Evolutionary conservation across 92 coral and sea anemone species (phyloP).

Genomic region (Bergia puertoricense): DNA sequence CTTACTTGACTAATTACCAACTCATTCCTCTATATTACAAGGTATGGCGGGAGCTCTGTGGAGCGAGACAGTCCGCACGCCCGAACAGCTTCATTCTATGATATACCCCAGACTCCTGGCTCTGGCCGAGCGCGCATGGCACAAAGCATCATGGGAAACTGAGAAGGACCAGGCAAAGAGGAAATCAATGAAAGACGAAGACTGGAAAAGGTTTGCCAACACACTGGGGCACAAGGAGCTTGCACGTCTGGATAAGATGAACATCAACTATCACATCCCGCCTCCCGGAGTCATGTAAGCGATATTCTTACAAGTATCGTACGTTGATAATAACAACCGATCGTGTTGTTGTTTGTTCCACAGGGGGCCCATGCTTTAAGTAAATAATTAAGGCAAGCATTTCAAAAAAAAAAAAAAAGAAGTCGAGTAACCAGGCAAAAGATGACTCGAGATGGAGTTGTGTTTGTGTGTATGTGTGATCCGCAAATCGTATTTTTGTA

Average conservation of each 20-base stretch:
- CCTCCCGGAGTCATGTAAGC: constrained; percentile 85
- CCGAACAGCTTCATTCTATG: constrained; percentile 94
- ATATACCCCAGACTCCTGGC: constrained; percentile 89
- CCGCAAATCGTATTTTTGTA: too few species aligned
- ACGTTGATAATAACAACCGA: too few species aligned
- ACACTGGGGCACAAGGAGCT: constrained; percentile 87
- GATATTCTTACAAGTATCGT: background rate
- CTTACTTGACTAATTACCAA: too few species aligned
- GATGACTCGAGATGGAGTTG: too few species aligned
- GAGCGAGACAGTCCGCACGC: constrained; percentile 93
- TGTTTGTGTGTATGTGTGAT: too few species aligned
- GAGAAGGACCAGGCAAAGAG: constrained; percentile 63
- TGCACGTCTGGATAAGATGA: constrained; percentile 76
- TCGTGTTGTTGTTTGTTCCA: background rate
- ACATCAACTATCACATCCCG: constrained; percentile 84
- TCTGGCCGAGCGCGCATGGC: constrained; percentile 98
- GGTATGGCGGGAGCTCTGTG: constrained; percentile 97
- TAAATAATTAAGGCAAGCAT: too few species aligned
- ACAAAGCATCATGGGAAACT: constrained; percentile 87
- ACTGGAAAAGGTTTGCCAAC: constrained; percentile 95
- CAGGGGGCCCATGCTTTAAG: background rate
- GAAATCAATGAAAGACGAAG: constrained; percentile 50
- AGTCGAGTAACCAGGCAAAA: too few species aligned
- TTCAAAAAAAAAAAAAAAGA: too few species aligned
- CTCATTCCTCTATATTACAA: background rate